phyloP scores from a whole-genome alignment of 2,888 invertebrate species.

The Lucinisca nassula region DNA sequence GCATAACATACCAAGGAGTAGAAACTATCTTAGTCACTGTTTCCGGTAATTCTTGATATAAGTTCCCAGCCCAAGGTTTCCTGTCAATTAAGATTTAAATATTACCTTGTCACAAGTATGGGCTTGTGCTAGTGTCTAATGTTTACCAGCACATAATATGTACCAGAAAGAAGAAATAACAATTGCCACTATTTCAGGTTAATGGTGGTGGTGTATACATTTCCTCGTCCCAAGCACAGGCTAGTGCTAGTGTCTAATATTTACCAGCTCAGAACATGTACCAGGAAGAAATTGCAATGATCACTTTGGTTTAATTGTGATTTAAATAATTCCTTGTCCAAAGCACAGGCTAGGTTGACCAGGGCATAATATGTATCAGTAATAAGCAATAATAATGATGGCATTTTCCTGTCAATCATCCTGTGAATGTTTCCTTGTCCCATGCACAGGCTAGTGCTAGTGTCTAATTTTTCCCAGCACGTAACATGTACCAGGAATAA shows the following conservation, averaged over 20 bases:
- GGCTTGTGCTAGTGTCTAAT: not conserved
- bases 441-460: conserved; percentile 36
- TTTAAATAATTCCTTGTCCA: not conserved
- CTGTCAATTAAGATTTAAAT: no score
- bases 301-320: no score
- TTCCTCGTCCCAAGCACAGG: no score
- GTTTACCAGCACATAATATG: not conserved
- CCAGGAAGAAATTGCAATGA: no score
- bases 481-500: conserved; percentile 25
- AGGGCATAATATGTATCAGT: not conserved
- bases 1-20: not conserved
- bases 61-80: no score
- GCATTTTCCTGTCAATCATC: not conserved
- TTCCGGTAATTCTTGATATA: no score
- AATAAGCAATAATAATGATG: not conserved
- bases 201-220: no score
- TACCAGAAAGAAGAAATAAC: not conserved
- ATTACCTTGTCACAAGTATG: not conserved
- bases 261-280: no score
- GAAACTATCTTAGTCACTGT: not conserved
- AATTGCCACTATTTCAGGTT: no score
- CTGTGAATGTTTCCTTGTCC: not conserved
- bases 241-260: no score
- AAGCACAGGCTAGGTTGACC: not conserved
- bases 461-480: conserved; percentile 10